A percentile compares a stretch with the other conserved stretches of the same genome.
Conservation (phyloP, 2,113 vertebrate genomes). For the Jaculus jaculus region DNA sequence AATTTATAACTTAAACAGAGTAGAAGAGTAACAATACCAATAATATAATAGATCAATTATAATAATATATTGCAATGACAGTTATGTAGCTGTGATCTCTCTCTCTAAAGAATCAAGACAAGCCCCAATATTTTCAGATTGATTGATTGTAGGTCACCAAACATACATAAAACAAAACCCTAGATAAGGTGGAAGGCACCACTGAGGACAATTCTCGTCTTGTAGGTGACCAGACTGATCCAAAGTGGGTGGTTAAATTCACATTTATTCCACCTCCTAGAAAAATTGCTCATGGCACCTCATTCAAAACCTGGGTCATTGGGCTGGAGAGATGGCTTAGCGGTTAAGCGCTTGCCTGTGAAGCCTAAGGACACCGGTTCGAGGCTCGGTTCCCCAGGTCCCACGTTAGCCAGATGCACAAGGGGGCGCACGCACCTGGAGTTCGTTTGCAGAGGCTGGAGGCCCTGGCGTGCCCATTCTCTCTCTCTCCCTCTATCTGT, state of each 20-base stretch:
- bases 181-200: neutral
- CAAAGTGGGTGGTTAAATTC: neutral
- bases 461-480: too few relatives aligned
- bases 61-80: neutral
- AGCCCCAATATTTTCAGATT: neutral
- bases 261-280: neutral
- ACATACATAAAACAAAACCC: neutral
- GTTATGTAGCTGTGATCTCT: neutral
- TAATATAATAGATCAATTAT: neutral
- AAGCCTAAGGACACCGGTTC: too few relatives aligned
- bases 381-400: too few relatives aligned
- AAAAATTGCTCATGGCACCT: neutral
- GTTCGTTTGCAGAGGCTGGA: too few relatives aligned
- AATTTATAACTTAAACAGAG: neutral
- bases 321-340: too few relatives aligned
- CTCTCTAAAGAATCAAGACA: neutral
- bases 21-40: neutral
- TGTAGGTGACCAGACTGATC: neutral
- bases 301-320: neutral
- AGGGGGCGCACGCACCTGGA: too few relatives aligned
- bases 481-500: too few relatives aligned
- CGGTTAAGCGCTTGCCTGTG: too few relatives aligned
- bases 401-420: too few relatives aligned
- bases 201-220: neutral
- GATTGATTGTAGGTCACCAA: neutral